Percentiles rank a stretch among this genome's conserved stretches.
Evolutionary conservation across 2,113 vertebrate species (phyloP).

Genomic region (Bambusicola thoracicus): DNA sequence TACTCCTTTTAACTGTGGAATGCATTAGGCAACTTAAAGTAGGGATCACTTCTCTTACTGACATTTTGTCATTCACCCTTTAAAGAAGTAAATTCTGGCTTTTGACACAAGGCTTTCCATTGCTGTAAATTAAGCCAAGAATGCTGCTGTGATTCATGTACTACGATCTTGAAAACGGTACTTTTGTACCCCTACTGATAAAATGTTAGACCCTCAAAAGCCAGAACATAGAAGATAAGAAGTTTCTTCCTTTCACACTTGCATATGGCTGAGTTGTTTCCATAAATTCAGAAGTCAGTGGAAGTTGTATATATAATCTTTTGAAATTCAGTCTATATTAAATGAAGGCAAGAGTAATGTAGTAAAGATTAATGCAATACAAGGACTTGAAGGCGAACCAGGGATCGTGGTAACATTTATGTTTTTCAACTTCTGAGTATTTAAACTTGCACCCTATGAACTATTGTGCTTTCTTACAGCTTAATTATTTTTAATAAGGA

Average conservation of each 20-base stretch:
- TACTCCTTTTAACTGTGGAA: background rate
- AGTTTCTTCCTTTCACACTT: background rate
- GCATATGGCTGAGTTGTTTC: background rate
- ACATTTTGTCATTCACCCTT: background rate
- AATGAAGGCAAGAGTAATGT: background rate
- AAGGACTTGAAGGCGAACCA: background rate
- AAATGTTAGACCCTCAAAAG: background rate
- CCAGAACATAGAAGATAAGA: background rate
- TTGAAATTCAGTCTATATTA: background rate
- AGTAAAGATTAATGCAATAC: background rate
- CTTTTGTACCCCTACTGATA: background rate
- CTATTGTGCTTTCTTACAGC: background rate
- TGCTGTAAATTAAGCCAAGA: background rate
- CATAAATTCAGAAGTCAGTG: conserved; percentile 21
- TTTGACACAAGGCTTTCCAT: background rate
- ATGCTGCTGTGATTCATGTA: background rate
- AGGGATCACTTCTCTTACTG: background rate
- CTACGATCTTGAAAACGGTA: background rate
- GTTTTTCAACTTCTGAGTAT: background rate
- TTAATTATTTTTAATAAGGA: background rate
- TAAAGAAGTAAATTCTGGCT: background rate
- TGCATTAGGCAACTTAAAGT: background rate
- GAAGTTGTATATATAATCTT: background rate
- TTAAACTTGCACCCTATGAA: background rate
- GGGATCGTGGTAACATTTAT: background rate